Conservation (phyloP, 2,888 invertebrate species). For the Cryptops parisi region DNA sequence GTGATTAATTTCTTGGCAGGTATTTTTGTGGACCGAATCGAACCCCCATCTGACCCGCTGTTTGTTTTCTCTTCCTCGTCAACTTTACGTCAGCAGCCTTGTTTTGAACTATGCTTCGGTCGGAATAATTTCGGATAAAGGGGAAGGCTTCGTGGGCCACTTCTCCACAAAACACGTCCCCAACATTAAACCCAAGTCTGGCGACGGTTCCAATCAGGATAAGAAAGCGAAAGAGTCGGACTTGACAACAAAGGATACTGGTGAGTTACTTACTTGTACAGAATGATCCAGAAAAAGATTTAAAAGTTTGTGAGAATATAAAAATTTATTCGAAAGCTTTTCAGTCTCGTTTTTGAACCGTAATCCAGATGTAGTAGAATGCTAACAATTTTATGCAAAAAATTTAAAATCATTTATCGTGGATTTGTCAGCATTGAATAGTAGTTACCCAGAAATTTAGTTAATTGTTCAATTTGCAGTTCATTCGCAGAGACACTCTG, state of each 20-base stretch:
- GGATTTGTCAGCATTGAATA: no score
- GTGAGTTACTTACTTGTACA: no score
- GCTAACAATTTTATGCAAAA: no score
- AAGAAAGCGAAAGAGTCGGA: constrained; percentile 1
- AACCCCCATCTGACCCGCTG: constrained; percentile 35
- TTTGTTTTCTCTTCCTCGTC: constrained; percentile 46
- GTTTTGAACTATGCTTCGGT: constrained; percentile 43
- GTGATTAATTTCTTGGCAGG: constrained; percentile 17
- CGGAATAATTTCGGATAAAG: constrained; percentile 47
- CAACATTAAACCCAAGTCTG: background rate
- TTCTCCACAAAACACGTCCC: constrained; percentile 20
- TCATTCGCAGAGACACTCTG: background rate
- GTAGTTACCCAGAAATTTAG: no score
- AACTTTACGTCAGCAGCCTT: constrained; percentile 42
- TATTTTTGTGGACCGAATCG: constrained; percentile 51
- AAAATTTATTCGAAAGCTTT: no score
- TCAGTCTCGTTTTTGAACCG: no score
- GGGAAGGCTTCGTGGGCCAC: constrained; percentile 50
- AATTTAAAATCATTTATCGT: no score
- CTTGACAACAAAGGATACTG: background rate
- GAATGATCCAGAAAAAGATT: no score
- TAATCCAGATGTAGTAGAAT: no score
- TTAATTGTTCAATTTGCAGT: no score
- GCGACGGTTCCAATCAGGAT: background rate
- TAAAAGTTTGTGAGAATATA: no score